A percentile compares a stretch with the other conserved stretches of the same genome.
phyloP scores from a whole-genome alignment of 2,888 invertebrate genomes.

The Drosophila formosana region DNA sequence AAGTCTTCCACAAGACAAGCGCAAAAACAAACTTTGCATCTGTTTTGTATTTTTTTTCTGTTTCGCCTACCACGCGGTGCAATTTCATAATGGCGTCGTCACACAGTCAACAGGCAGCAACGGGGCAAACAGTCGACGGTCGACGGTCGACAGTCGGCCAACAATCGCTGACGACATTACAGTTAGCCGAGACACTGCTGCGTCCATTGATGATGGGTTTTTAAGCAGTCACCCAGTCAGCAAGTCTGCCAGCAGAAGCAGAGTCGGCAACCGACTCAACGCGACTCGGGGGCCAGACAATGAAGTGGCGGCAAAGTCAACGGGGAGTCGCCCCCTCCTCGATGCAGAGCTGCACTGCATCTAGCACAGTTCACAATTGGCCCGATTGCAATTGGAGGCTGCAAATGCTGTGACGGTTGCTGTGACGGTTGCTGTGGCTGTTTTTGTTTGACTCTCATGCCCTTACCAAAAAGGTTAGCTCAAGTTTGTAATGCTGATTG shows the following conservation, averaged over 20 bases:
- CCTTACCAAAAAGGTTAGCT: conserved; percentile 59
- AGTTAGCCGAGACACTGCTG: conserved; percentile 66
- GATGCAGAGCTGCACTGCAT: conserved; percentile 31
- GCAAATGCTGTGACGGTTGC: background rate
- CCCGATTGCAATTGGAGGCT: conserved; percentile 56
- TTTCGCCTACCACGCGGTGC: conserved; percentile 39
- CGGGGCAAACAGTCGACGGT: conserved; percentile 7
- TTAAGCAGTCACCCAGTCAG: conserved; percentile 55
- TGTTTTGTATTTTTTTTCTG: conserved; percentile 43
- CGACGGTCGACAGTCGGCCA: conserved; percentile 29
- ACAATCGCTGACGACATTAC: conserved; percentile 72
- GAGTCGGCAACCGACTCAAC: conserved; percentile 16
- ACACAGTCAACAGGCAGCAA: conserved; percentile 41
- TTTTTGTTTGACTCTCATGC: conserved; percentile 51
- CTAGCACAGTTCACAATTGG: conserved; percentile 66
- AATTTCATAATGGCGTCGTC: conserved; percentile 79
- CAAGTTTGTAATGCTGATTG: conserved; percentile 30
- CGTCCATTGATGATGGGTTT: conserved; percentile 57
- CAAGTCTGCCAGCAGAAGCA: conserved; percentile 27
- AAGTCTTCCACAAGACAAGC: conserved; percentile 59
- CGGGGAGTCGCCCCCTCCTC: background rate
- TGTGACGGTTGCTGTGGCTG: conserved; percentile 21
- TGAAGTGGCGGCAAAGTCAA: conserved; percentile 13
- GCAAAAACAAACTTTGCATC: conserved; percentile 71
- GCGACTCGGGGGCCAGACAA: conserved; percentile 13